phyloP scores from a whole-genome alignment of 2,797 vertebrate genomes.

The Sebastes kiyomatsui region DNA sequence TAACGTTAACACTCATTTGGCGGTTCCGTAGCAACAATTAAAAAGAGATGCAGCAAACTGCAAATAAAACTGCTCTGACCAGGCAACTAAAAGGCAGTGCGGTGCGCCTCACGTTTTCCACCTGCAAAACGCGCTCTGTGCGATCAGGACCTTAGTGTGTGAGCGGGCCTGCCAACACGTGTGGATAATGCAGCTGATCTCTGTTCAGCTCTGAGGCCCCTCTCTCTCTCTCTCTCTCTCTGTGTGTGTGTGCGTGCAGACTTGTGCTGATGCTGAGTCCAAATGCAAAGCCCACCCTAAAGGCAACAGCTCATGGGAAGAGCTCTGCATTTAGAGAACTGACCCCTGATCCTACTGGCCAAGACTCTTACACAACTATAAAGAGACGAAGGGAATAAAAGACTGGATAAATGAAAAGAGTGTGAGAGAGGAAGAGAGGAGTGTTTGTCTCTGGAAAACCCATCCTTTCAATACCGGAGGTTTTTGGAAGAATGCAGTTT shows the following conservation, averaged over 20 bases:
- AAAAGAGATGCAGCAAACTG: too few species aligned
- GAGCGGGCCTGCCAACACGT: background rate
- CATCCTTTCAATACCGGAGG: background rate
- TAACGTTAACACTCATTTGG: too few species aligned
- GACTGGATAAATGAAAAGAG: conserved; percentile 4
- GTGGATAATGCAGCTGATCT: conserved; percentile 13
- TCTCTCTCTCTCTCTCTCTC: background rate
- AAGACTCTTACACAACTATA: conserved; percentile 67
- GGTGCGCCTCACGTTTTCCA: too few species aligned
- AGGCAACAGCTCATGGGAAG: conserved; percentile 49
- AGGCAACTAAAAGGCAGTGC: too few species aligned
- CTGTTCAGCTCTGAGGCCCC: background rate
- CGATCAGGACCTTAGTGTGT: background rate
- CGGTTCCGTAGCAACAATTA: too few species aligned
- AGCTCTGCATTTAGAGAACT: conserved; percentile 52
- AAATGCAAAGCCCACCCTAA: conserved; percentile 41
- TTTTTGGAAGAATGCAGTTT: conserved; percentile 20
- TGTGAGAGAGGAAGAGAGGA: background rate
- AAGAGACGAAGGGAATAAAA: background rate
- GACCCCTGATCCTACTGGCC: conserved; percentile 55
- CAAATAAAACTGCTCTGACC: too few species aligned
- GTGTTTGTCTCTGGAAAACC: background rate
- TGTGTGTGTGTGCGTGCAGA: background rate
- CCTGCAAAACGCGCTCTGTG: too few species aligned
- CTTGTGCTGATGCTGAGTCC: conserved; percentile 29